These are phyloP conservation scores for Agrenia bidenticulata DNA, from an alignment of 2,888 invertebrate genomes.

Conservation along the genomic window DNA sequence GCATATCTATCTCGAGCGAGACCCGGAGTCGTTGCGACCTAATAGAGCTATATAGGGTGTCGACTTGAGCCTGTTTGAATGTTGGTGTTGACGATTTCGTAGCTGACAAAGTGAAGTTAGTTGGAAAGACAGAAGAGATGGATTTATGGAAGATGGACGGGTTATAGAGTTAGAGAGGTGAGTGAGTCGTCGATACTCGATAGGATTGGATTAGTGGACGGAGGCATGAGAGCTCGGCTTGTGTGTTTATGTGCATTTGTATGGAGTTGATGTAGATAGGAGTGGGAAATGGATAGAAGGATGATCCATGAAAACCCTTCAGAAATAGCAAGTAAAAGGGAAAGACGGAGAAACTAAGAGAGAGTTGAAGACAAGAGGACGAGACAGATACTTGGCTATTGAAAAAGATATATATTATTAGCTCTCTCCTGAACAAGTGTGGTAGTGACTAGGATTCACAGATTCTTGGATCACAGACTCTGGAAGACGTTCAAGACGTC, in stretches of 20 bases:
- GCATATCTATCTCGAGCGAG: too few species aligned
- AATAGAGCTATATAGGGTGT: too few species aligned
- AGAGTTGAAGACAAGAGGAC: neutral
- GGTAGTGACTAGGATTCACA: neutral
- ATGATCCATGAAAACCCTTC: slow-evolving; percentile 10
- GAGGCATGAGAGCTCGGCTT: slow-evolving; percentile 15
- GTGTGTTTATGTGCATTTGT: slow-evolving; percentile 12
- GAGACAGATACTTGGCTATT: slow-evolving; percentile 4
- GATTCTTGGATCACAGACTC: neutral
- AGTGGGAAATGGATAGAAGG: neutral
- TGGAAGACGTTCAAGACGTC: too few species aligned
- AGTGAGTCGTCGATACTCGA: neutral
- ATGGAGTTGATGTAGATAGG: neutral
- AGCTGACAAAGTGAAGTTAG: neutral
- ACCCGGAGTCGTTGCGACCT: too few species aligned
- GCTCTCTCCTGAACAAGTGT: too few species aligned
- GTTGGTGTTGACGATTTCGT: neutral
- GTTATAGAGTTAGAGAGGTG: neutral
- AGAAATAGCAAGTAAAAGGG: neutral
- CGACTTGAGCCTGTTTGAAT: neutral
- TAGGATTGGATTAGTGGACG: neutral
- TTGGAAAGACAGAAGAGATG: neutral
- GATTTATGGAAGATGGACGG: too few species aligned
- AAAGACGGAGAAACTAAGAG: neutral
- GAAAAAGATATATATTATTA: slow-evolving; percentile 10